Percentiles rank a stretch among this genome's conserved stretches.
Evolutionary conservation across 2,113 vertebrate species (phyloP).

Genomic region (Notothenia coriiceps): DNA sequence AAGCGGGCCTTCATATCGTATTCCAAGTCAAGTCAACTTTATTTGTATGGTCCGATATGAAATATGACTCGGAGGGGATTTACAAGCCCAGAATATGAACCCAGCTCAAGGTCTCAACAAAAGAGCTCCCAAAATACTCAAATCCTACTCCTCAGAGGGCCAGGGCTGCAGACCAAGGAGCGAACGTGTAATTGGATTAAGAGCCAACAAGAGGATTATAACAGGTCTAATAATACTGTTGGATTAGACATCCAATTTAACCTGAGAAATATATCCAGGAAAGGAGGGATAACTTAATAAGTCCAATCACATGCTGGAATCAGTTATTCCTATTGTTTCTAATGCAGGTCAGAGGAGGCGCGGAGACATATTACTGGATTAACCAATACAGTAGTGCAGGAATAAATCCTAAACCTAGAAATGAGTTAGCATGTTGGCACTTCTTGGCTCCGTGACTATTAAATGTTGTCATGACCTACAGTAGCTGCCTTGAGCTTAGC

Average conservation of each 20-base stretch:
- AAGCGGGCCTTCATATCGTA: slow-evolving; percentile 20
- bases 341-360: not conserved
- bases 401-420: too few relatives aligned
- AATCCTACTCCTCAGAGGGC: not conserved
- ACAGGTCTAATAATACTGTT: not conserved
- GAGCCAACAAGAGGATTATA: slow-evolving; percentile 10
- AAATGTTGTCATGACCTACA: too few relatives aligned
- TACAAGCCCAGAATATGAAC: slow-evolving; percentile 13
- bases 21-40: slow-evolving; percentile 29
- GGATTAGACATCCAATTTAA: not conserved
- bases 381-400: too few relatives aligned
- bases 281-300: not conserved
- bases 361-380: too few relatives aligned
- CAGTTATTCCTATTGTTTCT: not conserved
- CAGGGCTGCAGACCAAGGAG: not conserved
- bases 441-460: too few relatives aligned
- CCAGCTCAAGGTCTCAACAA: not conserved
- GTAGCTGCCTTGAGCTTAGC: too few relatives aligned
- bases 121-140: not conserved
- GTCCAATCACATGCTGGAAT: not conserved
- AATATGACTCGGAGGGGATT: slow-evolving; percentile 24
- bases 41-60: slow-evolving; percentile 21
- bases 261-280: not conserved
- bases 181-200: not conserved
- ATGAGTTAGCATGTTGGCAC: too few relatives aligned